Percentiles rank a stretch among this genome's conserved stretches.
These are phyloP conservation scores for Allolobophora icterica DNA, from an alignment of 2,888 invertebrate species.

Conservation along the genomic window DNA sequence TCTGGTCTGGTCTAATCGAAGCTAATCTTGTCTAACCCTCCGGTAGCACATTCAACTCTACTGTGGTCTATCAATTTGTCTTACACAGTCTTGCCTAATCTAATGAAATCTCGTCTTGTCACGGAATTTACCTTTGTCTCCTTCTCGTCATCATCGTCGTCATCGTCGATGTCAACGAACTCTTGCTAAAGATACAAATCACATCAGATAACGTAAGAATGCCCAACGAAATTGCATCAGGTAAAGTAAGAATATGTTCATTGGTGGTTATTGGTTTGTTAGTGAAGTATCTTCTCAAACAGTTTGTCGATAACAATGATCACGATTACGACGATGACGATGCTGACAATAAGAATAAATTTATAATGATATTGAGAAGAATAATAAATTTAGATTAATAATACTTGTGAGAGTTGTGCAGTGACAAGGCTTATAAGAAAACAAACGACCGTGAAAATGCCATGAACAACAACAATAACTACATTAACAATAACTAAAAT, in stretches of 20 bases:
- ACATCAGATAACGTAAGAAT: background rate
- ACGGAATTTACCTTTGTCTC: constrained; percentile 71
- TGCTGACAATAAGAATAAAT: background rate
- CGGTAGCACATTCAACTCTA: background rate
- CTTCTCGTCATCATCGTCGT: constrained; percentile 89
- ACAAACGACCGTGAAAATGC: background rate
- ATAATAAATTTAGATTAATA: background rate
- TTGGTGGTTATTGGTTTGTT: too few species aligned
- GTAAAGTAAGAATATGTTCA: background rate
- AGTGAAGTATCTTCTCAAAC: too few species aligned
- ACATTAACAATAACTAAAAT: background rate
- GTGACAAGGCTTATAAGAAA: too few species aligned
- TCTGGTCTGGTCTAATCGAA: background rate
- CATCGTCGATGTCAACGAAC: constrained; percentile 68
- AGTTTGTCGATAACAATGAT: too few species aligned
- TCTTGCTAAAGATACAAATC: constrained; percentile 51
- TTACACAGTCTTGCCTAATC: background rate
- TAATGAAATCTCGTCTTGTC: background rate
- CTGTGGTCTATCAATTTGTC: background rate
- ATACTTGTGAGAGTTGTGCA: too few species aligned
- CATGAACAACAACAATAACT: background rate
- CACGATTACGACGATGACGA: too few species aligned
- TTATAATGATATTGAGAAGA: background rate
- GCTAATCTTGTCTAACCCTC: background rate
- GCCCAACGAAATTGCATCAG: background rate